phyloP scores from a whole-genome alignment of 1,140 invertebrate species.

The Coptotermes formosanus region DNA sequence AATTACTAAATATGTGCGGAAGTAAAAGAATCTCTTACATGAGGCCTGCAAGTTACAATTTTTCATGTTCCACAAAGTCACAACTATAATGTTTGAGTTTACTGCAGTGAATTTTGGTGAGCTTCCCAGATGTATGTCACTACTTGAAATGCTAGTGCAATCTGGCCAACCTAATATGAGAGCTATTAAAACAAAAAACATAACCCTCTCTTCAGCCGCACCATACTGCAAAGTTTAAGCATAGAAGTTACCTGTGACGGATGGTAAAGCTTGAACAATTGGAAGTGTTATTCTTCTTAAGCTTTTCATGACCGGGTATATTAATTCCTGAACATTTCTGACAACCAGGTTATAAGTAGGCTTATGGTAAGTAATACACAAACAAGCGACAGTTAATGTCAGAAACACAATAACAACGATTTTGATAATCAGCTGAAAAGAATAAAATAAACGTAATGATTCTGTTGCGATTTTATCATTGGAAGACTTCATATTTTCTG shows the following conservation, averaged over 20 bases:
- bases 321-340: constrained; percentile 65
- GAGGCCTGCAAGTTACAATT: too few relatives aligned
- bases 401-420: background rate
- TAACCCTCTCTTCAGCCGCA: too few relatives aligned
- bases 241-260: constrained; percentile 55
- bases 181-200: too few relatives aligned
- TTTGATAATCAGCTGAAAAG: background rate
- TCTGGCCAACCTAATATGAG: too few relatives aligned
- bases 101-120: too few relatives aligned
- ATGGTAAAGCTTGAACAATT: constrained; percentile 58
- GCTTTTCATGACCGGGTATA: constrained; percentile 64
- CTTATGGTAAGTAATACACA: constrained; percentile 21
- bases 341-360: constrained; percentile 53
- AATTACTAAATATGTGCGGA: too few relatives aligned
- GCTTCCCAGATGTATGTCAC: too few relatives aligned
- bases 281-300: constrained; percentile 62
- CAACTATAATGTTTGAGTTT: too few relatives aligned
- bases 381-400: background rate
- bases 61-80: too few relatives aligned
- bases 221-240: too few relatives aligned
- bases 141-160: too few relatives aligned
- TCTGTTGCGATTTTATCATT: background rate
- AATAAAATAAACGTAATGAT: background rate
- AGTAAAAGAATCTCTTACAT: too few relatives aligned
- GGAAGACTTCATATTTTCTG: constrained; percentile 1